These are phyloP conservation scores for Ornithorhynchus anatinus DNA, from an alignment of 2,113 vertebrate genomes.

Conservation along the genomic window DNA sequence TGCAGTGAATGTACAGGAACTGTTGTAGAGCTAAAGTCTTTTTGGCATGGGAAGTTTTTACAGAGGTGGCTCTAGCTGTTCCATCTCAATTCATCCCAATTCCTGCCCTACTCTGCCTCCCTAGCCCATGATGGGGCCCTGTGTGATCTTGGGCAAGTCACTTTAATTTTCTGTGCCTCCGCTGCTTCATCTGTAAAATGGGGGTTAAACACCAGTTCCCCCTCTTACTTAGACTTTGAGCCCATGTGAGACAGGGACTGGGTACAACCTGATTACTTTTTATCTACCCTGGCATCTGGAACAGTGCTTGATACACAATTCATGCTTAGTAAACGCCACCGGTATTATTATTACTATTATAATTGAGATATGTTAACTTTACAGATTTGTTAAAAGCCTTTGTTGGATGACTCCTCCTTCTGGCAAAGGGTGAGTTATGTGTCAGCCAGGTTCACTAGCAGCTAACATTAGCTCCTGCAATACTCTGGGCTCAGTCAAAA, in stretches of 20 bases:
- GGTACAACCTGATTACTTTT: no score
- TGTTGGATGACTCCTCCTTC: neutral
- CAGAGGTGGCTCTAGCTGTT: neutral
- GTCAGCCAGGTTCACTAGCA: neutral
- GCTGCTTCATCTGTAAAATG: no score
- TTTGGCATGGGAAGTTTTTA: neutral
- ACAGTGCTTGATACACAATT: neutral
- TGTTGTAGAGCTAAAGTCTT: neutral
- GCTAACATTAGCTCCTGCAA: neutral
- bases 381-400: accelerated
- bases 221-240: no score
- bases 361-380: neutral
- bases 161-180: no score
- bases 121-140: accelerated
- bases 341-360: neutral
- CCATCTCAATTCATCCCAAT: neutral
- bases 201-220: no score
- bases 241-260: no score
- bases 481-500: neutral
- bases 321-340: no score
- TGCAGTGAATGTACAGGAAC: neutral
- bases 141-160: no score
- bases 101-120: accelerated
- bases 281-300: no score
- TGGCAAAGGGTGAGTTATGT: neutral